phyloP scores from a whole-genome alignment of 2,888 invertebrate genomes.

The Stomorhina lunata region DNA sequence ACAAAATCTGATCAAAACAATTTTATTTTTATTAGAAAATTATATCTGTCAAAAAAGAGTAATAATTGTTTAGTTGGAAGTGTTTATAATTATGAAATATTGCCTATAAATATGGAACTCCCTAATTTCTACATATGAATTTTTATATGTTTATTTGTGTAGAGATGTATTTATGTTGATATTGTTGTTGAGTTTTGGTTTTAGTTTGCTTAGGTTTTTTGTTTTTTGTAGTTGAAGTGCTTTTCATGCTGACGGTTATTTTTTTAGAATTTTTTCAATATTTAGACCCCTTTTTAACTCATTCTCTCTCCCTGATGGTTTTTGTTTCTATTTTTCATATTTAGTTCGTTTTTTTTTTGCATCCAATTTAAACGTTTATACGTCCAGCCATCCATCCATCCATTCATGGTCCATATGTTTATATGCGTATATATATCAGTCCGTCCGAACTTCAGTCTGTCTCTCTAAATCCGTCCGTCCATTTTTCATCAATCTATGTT shows the following conservation, averaged over 20 bases:
- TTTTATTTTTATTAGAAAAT: no score
- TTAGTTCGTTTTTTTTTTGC: slow-evolving; percentile 62
- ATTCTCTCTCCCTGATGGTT: slow-evolving; percentile 21
- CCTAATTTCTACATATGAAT: not conserved
- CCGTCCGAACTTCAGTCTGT: slow-evolving; percentile 11
- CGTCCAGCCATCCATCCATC: slow-evolving; percentile 55
- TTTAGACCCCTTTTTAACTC: slow-evolving; percentile 47
- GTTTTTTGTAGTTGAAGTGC: slow-evolving; percentile 52
- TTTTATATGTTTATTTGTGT: not conserved
- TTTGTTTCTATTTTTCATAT: slow-evolving; percentile 56
- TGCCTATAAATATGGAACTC: no score
- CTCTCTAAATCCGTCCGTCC: slow-evolving; percentile 26
- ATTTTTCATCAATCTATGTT: slow-evolving; percentile 56
- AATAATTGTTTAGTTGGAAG: no score
- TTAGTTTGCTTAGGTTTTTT: slow-evolving; percentile 65
- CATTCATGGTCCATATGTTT: slow-evolving; percentile 23
- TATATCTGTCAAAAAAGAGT: no score
- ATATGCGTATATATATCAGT: slow-evolving; percentile 8
- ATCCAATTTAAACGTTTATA: slow-evolving; percentile 60
- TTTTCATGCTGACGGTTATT: slow-evolving; percentile 39
- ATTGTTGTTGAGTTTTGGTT: slow-evolving; percentile 64
- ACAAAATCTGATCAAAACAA: no score
- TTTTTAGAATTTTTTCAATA: slow-evolving; percentile 34
- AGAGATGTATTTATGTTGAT: slow-evolving; percentile 60
- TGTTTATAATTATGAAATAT: no score